A percentile compares a stretch with the other conserved stretches of the same genome.
These are phyloP conservation scores for Trematomus loennbergii DNA, from an alignment of 2,113 vertebrate genomes.

Conservation along the genomic window DNA sequence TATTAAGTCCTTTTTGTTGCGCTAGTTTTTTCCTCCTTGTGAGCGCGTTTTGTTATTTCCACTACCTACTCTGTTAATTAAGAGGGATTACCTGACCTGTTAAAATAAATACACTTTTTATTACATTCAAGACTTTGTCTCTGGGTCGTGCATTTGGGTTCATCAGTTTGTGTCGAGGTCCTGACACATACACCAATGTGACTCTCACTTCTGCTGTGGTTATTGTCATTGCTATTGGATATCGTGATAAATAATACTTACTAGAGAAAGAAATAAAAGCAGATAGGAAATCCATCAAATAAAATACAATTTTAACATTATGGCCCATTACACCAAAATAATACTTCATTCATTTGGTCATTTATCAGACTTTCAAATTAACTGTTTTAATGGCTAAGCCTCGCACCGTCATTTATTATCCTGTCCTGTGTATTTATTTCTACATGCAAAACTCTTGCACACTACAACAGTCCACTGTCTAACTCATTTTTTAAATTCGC, in stretches of 20 bases:
- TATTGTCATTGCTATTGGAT: not conserved
- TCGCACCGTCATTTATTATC: not conserved
- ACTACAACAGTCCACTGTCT: not conserved
- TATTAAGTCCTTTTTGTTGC: too few relatives aligned
- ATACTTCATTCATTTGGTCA: constrained; percentile 8
- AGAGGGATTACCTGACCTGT: too few relatives aligned
- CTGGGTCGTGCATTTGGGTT: too few relatives aligned
- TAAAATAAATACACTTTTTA: too few relatives aligned
- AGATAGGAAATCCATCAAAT: not conserved
- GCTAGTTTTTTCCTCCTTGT: too few relatives aligned
- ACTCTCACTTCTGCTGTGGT: not conserved
- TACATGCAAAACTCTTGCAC: constrained; percentile 13
- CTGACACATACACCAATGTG: too few relatives aligned
- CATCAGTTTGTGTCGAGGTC: too few relatives aligned
- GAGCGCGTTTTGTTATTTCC: too few relatives aligned
- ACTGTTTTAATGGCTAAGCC: not conserved
- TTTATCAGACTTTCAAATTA: constrained; percentile 21
- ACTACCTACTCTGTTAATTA: too few relatives aligned
- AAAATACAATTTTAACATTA: constrained; percentile 9
- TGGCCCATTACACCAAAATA: not conserved
- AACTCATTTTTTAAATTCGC: constrained; percentile 13
- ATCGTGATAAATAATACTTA: not conserved
- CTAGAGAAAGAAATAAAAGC: not conserved
- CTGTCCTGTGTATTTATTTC: not conserved
- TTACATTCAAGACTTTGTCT: too few relatives aligned